These are phyloP conservation scores for Grammomys dolichurus DNA, from an alignment of 2,113 vertebrate genomes.

Conservation along the genomic window DNA sequence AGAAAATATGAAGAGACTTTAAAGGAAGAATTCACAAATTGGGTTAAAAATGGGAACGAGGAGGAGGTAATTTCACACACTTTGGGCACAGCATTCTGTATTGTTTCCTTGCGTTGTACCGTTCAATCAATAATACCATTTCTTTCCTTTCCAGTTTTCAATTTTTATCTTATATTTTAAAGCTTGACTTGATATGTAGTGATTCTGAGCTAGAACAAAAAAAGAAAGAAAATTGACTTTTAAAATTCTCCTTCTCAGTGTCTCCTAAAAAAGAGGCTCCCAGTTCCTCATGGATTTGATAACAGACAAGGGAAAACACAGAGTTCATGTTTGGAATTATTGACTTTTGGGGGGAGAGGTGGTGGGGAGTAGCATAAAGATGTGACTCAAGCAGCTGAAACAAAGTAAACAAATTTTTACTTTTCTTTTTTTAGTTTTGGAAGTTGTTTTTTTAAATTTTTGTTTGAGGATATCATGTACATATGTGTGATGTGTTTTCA, in stretches of 20 bases:
- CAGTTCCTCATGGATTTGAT: not conserved
- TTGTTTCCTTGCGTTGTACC: not conserved
- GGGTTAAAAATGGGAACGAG: conserved; percentile 81
- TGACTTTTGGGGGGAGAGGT: not conserved
- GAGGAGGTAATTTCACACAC: conserved; percentile 78
- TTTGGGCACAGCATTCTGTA: not conserved
- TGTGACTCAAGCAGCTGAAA: not conserved
- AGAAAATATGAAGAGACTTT: conserved; percentile 84
- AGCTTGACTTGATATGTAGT: not conserved
- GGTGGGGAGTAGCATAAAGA: not conserved
- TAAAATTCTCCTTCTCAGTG: not conserved
- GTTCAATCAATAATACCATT: not conserved
- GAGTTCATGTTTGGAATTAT: not conserved
- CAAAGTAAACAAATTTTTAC: not conserved
- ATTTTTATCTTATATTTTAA: not conserved
- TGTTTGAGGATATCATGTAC: not conserved
- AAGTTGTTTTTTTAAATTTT: not conserved
- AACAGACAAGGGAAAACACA: not conserved
- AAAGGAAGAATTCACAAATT: conserved; percentile 84
- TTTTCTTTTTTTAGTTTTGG: not conserved
- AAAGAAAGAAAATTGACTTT: not conserved
- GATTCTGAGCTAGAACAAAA: not conserved
- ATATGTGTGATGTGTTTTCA: not conserved
- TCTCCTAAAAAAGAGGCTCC: not conserved
- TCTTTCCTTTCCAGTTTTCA: not conserved